phyloP scores from a whole-genome alignment of 2,113 vertebrate species.

The Myiopsitta monachus region DNA sequence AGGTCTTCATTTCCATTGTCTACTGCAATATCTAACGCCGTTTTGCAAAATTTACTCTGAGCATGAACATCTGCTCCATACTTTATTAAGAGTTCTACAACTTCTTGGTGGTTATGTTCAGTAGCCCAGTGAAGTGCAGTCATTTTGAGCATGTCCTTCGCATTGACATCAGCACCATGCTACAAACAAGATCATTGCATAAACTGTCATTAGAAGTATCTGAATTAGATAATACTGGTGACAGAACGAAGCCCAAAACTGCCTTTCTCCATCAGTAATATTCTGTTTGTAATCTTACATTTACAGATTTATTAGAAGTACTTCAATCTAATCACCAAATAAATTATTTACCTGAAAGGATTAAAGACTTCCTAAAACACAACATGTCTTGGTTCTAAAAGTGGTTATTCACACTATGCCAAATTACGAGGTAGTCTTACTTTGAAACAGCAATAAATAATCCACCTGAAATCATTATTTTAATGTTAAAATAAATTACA shows the following conservation, averaged over 20 bases:
- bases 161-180: slow-evolving; percentile 88
- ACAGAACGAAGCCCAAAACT: neutral
- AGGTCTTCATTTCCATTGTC: slow-evolving; percentile 88
- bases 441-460: neutral
- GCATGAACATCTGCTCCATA: slow-evolving; percentile 88
- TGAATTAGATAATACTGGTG: neutral
- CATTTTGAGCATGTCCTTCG: slow-evolving; percentile 91
- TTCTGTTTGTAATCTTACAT: neutral
- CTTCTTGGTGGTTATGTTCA: slow-evolving; percentile 85
- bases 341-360: neutral
- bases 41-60: slow-evolving; percentile 90
- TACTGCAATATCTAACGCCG: slow-evolving; percentile 84
- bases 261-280: neutral
- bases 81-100: slow-evolving; percentile 86
- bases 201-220: neutral
- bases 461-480: neutral
- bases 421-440: neutral
- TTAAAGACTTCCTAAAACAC: neutral
- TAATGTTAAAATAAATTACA: neutral
- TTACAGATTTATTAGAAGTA: neutral
- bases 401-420: neutral
- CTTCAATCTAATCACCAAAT: neutral
- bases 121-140: slow-evolving; percentile 90
- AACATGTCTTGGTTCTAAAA: neutral
- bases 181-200: slow-evolving; percentile 56